phyloP scores from a whole-genome alignment of 2,113 vertebrate genomes.

The Antennarius striatus region DNA sequence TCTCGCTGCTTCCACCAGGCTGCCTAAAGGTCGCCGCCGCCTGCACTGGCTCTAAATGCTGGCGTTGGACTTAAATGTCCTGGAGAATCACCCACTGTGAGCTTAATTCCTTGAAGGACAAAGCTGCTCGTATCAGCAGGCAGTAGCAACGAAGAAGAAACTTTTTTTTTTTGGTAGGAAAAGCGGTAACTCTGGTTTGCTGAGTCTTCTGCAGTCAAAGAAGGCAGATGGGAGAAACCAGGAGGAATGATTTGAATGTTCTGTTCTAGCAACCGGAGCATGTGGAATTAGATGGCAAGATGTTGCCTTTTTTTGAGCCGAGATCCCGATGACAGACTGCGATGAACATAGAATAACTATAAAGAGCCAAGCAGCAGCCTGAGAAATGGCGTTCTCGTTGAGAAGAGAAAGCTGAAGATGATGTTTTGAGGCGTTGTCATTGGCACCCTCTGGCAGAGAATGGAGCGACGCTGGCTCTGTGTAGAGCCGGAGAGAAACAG shows the following conservation, averaged over 20 bases:
- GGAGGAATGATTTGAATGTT: slow-evolving; percentile 25
- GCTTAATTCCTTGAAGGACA: background rate
- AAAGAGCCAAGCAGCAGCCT: slow-evolving; percentile 26
- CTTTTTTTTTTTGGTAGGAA: slow-evolving; percentile 1
- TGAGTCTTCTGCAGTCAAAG: background rate
- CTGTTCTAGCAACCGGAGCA: too few species aligned
- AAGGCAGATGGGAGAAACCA: slow-evolving; percentile 15
- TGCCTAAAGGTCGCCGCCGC: slow-evolving; percentile 16
- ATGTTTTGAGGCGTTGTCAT: too few species aligned
- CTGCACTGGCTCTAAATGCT: slow-evolving; percentile 25
- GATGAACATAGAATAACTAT: slow-evolving; percentile 16
- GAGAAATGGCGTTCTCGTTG: background rate
- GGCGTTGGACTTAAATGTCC: slow-evolving; percentile 21
- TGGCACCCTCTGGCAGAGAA: too few species aligned
- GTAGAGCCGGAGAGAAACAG: background rate
- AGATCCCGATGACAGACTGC: slow-evolving; percentile 22
- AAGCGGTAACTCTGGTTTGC: background rate
- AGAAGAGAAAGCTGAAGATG: too few species aligned
- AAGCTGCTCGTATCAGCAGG: background rate
- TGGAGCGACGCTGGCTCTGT: background rate
- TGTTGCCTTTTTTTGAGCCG: slow-evolving; percentile 6
- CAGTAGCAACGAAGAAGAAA: background rate
- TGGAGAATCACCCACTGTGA: slow-evolving; percentile 10
- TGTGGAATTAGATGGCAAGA: too few species aligned
- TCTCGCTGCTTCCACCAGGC: slow-evolving; percentile 18